Conservation (phyloP, 2,888 invertebrate species). For the Eupithecia tripunctaria region DNA sequence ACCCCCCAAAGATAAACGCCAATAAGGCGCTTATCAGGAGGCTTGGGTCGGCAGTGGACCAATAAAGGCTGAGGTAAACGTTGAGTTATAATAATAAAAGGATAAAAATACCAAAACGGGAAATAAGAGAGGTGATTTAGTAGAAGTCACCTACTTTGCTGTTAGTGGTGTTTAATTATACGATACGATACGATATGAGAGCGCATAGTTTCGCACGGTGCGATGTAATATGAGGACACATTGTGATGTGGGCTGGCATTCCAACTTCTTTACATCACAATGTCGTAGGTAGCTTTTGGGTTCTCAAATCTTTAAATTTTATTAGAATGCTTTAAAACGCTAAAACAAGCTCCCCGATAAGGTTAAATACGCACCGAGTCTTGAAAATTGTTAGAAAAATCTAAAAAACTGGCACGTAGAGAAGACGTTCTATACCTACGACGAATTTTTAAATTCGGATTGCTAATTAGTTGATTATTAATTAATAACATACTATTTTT, state of each 20-base stretch:
- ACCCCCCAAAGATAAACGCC: too few relatives aligned
- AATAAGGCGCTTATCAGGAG: too few relatives aligned
- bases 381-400: too few relatives aligned
- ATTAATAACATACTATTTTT: too few relatives aligned
- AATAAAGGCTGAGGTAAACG: too few relatives aligned
- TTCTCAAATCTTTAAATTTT: not conserved
- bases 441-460: too few relatives aligned
- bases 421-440: too few relatives aligned
- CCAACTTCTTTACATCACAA: not conserved
- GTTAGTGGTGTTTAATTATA: not conserved
- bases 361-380: too few relatives aligned
- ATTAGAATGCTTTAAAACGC: not conserved
- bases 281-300: not conserved
- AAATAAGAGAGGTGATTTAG: constrained; percentile 3
- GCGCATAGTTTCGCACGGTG: constrained; percentile 11
- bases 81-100: not conserved
- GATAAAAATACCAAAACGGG: not conserved
- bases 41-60: too few relatives aligned
- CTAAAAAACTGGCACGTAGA: too few relatives aligned
- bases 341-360: too few relatives aligned
- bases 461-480: too few relatives aligned
- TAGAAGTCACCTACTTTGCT: constrained; percentile 3
- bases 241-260: not conserved
- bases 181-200: not conserved
- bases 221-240: not conserved